Evolutionary conservation across 2,797 vertebrate genomes (phyloP).

Genomic region (Cephalopachus bancanus): DNA sequence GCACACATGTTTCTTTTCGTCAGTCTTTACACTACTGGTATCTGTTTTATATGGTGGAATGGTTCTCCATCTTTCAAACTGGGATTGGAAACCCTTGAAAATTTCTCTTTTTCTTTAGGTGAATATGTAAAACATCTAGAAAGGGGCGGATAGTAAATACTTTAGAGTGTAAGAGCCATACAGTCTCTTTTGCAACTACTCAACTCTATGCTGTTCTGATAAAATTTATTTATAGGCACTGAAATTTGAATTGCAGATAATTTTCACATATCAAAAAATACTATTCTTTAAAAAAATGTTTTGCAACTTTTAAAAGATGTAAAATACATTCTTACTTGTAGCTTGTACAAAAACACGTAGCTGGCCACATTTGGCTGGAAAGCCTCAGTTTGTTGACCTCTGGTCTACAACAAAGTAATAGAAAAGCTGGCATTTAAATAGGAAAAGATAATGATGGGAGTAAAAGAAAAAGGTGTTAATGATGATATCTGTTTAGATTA

Average conservation of each 20-base stretch:
- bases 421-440: not conserved
- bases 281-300: not conserved
- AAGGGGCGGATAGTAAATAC: not conserved
- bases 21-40: not conserved
- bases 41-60: not conserved
- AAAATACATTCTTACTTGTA: not conserved
- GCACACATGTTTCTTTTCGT: rapidly evolving
- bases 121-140: not conserved
- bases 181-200: too few species aligned
- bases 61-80: not conserved
- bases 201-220: too few species aligned
- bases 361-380: not conserved
- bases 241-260: not conserved
- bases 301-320: not conserved
- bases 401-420: not conserved
- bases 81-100: not conserved
- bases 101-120: not conserved
- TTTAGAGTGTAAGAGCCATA: not conserved
- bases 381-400: not conserved
- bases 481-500: rapidly evolving
- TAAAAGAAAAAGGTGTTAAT: not conserved
- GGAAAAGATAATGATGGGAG: not conserved
- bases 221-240: not conserved
- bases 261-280: not conserved
- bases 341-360: not conserved